phyloP scores from a whole-genome alignment of 2,797 vertebrate species.

The Girardinus metallicus region DNA sequence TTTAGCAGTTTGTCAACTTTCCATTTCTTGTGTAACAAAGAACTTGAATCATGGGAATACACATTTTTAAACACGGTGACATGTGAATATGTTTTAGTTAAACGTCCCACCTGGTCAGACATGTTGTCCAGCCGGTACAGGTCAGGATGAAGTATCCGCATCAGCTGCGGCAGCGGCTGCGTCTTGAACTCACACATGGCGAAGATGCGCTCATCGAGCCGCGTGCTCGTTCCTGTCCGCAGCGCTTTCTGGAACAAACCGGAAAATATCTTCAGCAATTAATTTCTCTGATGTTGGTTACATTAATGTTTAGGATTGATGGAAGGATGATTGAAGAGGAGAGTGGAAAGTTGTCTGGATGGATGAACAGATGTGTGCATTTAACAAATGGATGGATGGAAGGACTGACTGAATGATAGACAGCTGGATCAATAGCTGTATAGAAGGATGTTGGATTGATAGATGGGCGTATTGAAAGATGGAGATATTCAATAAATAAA shows the following conservation, averaged over 20 bases:
- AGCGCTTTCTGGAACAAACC: conserved; percentile 87
- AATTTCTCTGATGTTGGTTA: neutral
- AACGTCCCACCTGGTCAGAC: conserved; percentile 87
- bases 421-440: neutral
- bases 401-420: neutral
- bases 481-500: no score
- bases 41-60: neutral
- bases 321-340: neutral
- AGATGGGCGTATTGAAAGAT: no score
- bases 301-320: neutral
- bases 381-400: neutral
- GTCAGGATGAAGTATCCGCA: conserved; percentile 93
- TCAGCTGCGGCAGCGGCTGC: conserved; percentile 91
- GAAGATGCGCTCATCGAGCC: conserved; percentile 93
- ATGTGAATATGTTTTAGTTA: neutral
- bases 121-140: conserved; percentile 94
- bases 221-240: conserved; percentile 91
- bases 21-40: neutral
- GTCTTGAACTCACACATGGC: conserved; percentile 98
- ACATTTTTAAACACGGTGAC: neutral
- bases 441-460: no score
- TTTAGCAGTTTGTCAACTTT: neutral
- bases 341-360: neutral
- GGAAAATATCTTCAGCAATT: neutral
- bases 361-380: neutral